Conservation (phyloP, 2,113 vertebrate species). For the Enhydra lutris region DNA sequence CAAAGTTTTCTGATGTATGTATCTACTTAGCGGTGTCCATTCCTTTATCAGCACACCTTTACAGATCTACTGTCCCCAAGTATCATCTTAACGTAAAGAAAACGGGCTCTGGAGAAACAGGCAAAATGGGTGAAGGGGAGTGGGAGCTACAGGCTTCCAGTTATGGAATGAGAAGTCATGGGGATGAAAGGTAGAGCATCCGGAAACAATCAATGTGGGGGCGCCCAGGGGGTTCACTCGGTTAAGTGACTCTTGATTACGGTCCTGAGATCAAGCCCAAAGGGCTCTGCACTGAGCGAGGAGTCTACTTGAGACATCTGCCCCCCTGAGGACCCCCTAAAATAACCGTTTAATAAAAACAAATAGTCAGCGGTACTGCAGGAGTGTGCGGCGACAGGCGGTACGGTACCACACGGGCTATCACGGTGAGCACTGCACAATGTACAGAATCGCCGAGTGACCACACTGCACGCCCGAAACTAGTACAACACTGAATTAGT, state of each 20-base stretch:
- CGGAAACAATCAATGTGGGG: background rate
- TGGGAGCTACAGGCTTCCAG: background rate
- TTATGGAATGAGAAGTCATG: background rate
- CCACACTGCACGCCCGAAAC: too few species aligned
- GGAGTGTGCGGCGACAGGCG: background rate
- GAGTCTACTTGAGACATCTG: too few species aligned
- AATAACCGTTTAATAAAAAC: too few species aligned
- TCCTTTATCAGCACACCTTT: background rate
- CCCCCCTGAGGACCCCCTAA: too few species aligned
- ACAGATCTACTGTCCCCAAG: background rate
- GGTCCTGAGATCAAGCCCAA: too few species aligned
- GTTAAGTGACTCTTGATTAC: too few species aligned
- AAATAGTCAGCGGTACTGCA: too few species aligned
- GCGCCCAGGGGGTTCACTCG: too few species aligned
- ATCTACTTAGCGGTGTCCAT: background rate
- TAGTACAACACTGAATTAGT: too few species aligned
- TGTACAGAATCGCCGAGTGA: too few species aligned
- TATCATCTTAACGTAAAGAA: background rate
- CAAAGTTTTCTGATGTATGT: background rate
- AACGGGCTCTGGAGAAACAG: background rate
- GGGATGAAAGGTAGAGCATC: background rate
- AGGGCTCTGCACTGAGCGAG: too few species aligned
- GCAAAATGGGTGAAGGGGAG: background rate
- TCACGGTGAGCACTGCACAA: too few species aligned
- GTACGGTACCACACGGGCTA: background rate